Evolutionary conservation across 2,888 invertebrate genomes (phyloP).

Genomic region (Drosophila sordidula): DNA sequence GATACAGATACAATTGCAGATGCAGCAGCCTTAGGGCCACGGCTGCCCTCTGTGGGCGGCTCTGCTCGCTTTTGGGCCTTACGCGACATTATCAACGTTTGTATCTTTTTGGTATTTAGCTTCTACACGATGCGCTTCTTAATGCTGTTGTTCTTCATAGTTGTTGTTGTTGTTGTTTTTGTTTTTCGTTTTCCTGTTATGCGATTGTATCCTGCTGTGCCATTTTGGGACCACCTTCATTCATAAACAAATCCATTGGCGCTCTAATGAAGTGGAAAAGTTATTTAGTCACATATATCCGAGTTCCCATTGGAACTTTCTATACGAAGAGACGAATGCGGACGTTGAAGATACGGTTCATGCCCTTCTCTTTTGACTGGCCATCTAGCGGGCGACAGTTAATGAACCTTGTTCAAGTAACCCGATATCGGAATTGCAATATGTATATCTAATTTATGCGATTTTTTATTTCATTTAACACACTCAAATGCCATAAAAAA

Average conservation of each 20-base stretch:
- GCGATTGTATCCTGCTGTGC: slow-evolving; percentile 71
- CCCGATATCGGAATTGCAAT: slow-evolving; percentile 75
- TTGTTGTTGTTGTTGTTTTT: slow-evolving; percentile 22
- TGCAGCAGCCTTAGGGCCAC: slow-evolving; percentile 37
- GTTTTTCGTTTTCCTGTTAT: slow-evolving; percentile 57
- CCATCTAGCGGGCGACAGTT: slow-evolving; percentile 45
- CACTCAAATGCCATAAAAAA: slow-evolving; percentile 67
- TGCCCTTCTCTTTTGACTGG: slow-evolving; percentile 63
- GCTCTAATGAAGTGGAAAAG: slow-evolving; percentile 55
- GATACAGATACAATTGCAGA: slow-evolving; percentile 26
- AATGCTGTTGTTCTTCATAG: not conserved
- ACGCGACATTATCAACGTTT: slow-evolving; percentile 49
- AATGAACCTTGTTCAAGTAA: slow-evolving; percentile 79
- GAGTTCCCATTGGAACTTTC: slow-evolving; percentile 52
- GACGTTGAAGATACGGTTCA: not conserved
- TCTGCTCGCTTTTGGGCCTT: slow-evolving; percentile 32
- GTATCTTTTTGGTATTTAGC: slow-evolving; percentile 32
- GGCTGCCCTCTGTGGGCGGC: slow-evolving; percentile 37
- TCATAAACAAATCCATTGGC: slow-evolving; percentile 63
- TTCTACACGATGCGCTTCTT: slow-evolving; percentile 15
- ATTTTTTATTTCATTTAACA: slow-evolving; percentile 74
- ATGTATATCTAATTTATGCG: slow-evolving; percentile 77
- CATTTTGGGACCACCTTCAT: slow-evolving; percentile 52
- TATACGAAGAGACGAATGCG: slow-evolving; percentile 19
- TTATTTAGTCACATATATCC: slow-evolving; percentile 8